These are phyloP conservation scores for Megalopta genalis DNA, from an alignment of 1,140 invertebrate genomes.

Conservation along the genomic window DNA sequence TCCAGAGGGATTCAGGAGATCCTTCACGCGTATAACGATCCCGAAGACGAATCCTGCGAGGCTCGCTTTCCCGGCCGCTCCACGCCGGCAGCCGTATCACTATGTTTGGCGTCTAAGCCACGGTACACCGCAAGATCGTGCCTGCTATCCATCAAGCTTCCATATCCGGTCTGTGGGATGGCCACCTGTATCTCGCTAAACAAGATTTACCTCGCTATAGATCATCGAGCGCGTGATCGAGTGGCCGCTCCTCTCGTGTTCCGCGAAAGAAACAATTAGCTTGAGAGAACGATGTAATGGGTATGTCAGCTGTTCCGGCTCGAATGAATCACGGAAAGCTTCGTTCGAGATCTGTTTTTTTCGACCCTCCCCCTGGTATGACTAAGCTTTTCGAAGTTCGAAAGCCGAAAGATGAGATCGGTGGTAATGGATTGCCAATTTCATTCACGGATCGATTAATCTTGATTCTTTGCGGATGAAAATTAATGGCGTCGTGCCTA, in stretches of 20 bases:
- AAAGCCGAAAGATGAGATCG: neutral
- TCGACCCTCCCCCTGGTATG: neutral
- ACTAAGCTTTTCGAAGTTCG: neutral
- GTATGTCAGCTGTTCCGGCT: neutral
- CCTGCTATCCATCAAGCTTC: constrained; percentile 59
- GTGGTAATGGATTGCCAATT: neutral
- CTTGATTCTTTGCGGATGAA: neutral
- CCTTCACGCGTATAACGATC: constrained; percentile 11
- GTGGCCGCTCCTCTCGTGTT: constrained; percentile 1
- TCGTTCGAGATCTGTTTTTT: neutral
- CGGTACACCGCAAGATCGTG: constrained; percentile 57
- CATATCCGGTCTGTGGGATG: constrained; percentile 48
- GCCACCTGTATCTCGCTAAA: constrained; percentile 63
- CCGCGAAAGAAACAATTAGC: constrained; percentile 57
- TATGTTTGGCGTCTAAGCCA: constrained; percentile 62
- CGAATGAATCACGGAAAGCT: constrained; percentile 30
- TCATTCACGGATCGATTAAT: neutral
- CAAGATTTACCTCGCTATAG: constrained; percentile 60
- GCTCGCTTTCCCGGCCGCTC: constrained; percentile 16
- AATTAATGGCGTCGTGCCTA: too few relatives aligned
- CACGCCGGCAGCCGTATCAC: constrained; percentile 43
- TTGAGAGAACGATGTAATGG: neutral
- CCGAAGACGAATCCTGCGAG: constrained; percentile 18
- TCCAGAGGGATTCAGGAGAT: constrained; percentile 7
- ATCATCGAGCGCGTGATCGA: constrained; percentile 59